Conservation (phyloP, 2,797 vertebrate species). For the Peromyscus aztecus region DNA sequence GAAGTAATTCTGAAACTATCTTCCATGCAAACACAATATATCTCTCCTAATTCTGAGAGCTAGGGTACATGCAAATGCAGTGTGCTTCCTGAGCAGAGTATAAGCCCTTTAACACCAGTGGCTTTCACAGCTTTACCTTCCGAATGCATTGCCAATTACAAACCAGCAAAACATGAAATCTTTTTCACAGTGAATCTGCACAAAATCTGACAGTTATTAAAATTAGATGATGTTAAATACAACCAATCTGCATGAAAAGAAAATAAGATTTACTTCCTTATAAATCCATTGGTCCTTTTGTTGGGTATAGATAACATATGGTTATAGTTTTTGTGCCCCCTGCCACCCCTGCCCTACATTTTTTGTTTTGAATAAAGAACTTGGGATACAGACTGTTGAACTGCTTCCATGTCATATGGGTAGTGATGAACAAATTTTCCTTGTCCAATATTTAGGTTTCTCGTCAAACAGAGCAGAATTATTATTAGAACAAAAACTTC, state of each 20-base stretch:
- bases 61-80: conserved; percentile 56
- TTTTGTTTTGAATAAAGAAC: neutral
- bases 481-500: neutral
- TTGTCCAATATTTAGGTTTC: neutral
- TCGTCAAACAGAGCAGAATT: neutral
- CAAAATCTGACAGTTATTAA: conserved; percentile 19
- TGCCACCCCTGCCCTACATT: neutral
- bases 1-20: conserved; percentile 66
- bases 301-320: neutral
- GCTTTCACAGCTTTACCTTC: conserved; percentile 9
- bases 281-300: neutral
- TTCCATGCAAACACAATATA: conserved; percentile 67
- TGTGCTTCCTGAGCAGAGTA: conserved; percentile 26
- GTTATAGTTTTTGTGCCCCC: neutral
- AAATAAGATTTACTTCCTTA: neutral
- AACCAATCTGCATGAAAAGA: neutral
- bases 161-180: conserved; percentile 53
- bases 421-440: neutral
- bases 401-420: neutral
- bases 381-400: neutral
- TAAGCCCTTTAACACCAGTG: conserved; percentile 29
- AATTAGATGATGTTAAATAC: conserved; percentile 13
- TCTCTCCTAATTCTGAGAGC: conserved; percentile 53
- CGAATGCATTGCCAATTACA: conserved; percentile 25
- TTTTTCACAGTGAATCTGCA: neutral